phyloP scores from a whole-genome alignment of 2,113 vertebrate genomes.

The Hyperopisus bebe region DNA sequence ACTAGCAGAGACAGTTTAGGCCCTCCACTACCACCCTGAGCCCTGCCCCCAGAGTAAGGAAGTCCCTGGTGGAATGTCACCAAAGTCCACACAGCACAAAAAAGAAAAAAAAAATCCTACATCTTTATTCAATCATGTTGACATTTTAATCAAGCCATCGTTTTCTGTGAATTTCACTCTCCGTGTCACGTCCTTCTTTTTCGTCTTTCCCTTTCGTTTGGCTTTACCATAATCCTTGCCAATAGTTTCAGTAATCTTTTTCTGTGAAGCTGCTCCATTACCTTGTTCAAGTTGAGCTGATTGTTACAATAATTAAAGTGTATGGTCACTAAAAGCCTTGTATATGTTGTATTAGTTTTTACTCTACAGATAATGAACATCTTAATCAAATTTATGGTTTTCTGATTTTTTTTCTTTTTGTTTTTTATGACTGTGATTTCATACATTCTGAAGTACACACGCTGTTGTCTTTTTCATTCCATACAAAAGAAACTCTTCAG shows the following conservation, averaged over 20 bases:
- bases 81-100: conserved; percentile 46
- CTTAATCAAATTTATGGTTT: conserved; percentile 56
- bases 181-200: conserved; percentile 46
- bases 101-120: conserved; percentile 38
- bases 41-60: conserved; percentile 27
- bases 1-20: conserved; percentile 46
- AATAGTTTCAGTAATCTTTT: conserved; percentile 60
- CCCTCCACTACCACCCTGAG: conserved; percentile 29
- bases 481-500: conserved; percentile 67
- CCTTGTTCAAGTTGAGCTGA: conserved; percentile 53
- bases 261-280: conserved; percentile 58
- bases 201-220: conserved; percentile 47
- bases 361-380: conserved; percentile 62
- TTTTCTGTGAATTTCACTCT: conserved; percentile 61
- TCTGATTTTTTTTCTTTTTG: conserved; percentile 38
- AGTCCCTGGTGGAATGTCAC: conserved; percentile 36
- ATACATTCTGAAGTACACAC: conserved; percentile 61
- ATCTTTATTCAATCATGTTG: conserved; percentile 55
- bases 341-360: conserved; percentile 63
- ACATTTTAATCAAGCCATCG: conserved; percentile 59
- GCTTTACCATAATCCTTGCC: conserved; percentile 57
- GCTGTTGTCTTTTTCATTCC: conserved; percentile 64
- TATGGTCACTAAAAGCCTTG: conserved; percentile 57
- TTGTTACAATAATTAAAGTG: conserved; percentile 61
- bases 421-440: conserved; percentile 47